Conservation (phyloP, 2,888 invertebrate genomes). For the Hoplodrina ambigua region DNA sequence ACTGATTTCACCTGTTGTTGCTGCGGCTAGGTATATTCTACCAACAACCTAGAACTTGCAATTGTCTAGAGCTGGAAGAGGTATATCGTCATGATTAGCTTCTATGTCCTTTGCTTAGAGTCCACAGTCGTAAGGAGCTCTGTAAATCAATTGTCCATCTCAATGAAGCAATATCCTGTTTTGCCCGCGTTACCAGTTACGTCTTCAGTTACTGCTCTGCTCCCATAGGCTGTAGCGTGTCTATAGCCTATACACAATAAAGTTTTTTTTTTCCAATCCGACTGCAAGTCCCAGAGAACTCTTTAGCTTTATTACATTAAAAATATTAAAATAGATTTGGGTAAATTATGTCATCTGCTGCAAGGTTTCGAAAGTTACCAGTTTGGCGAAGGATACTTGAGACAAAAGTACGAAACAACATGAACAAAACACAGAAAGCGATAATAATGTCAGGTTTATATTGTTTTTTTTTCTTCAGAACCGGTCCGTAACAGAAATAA, state of each 20-base stretch:
- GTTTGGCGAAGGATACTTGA: constrained; percentile 15
- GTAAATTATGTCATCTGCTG: not conserved
- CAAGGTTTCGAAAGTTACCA: constrained; percentile 17
- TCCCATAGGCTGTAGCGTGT: no score
- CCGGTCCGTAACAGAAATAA: constrained; percentile 49
- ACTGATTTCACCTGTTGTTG: constrained; percentile 24
- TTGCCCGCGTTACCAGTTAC: no score
- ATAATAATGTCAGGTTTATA: constrained; percentile 37
- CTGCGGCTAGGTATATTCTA: constrained; percentile 3
- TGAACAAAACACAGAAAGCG: constrained; percentile 14
- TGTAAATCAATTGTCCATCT: not conserved
- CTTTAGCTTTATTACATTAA: no score
- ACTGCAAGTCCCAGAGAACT: no score
- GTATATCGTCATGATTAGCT: not conserved
- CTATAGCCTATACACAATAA: no score
- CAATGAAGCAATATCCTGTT: not conserved
- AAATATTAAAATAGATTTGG: not conserved
- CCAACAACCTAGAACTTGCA: not conserved
- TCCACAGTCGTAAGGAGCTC: not conserved
- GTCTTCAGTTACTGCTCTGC: no score
- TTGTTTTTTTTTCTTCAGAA: constrained; percentile 34
- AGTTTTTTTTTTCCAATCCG: no score
- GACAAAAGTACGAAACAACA: constrained; percentile 13
- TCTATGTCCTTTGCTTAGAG: not conserved
- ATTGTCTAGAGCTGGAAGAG: not conserved